phyloP scores from a whole-genome alignment of 2,888 invertebrate genomes.

The Andrena haemorrhoa region DNA sequence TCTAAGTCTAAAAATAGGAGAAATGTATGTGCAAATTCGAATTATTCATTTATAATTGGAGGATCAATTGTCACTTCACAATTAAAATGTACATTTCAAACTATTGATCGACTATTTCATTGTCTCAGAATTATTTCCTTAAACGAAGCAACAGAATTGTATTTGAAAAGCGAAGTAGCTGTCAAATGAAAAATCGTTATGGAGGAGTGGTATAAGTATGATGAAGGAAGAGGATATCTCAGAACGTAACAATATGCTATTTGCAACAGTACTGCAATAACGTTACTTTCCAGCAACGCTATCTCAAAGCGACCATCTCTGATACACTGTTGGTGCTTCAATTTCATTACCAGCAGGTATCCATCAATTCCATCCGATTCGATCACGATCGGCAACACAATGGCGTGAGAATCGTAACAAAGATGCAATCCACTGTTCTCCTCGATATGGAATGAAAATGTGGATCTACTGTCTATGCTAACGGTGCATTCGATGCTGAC shows the following conservation, averaged over 20 bases:
- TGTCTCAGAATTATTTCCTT: background rate
- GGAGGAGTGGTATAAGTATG: no score
- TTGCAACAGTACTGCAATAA: no score
- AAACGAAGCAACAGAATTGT: no score
- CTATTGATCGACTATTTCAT: background rate
- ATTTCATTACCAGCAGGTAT: background rate
- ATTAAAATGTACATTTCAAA: no score
- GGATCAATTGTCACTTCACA: no score
- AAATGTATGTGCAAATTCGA: no score
- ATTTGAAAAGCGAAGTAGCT: no score
- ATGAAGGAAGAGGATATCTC: no score
- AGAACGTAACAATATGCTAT: no score
- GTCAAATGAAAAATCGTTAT: no score
- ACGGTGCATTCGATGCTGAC: slow-evolving; percentile 32
- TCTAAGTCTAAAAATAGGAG: no score
- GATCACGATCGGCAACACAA: background rate
- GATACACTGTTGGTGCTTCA: background rate
- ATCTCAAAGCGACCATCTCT: background rate
- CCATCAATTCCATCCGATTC: background rate
- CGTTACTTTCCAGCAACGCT: background rate
- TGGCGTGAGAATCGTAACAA: slow-evolving; percentile 20
- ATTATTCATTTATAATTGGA: no score
- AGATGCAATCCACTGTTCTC: slow-evolving; percentile 7
- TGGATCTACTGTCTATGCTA: slow-evolving; percentile 14
- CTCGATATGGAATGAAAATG: slow-evolving; percentile 34